Percentiles rank a stretch among this genome's conserved stretches.
phyloP scores from a whole-genome alignment of 2,888 invertebrate genomes.

The Seira ritae region DNA sequence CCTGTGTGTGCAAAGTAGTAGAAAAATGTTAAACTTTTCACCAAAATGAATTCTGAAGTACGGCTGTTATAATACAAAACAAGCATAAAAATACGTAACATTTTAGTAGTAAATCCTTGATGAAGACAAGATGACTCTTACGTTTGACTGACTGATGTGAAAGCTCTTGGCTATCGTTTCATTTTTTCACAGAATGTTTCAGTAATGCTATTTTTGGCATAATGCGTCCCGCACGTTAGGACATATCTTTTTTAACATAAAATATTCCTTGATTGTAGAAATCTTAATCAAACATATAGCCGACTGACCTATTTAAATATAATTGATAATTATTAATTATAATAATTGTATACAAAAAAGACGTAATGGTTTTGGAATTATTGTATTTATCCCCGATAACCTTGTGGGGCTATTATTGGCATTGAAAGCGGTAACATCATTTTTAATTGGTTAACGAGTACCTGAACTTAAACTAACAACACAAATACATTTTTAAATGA shows the following conservation, averaged over 20 bases:
- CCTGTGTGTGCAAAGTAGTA: too few relatives aligned
- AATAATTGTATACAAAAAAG: background rate
- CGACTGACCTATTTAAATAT: background rate
- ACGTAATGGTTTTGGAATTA: background rate
- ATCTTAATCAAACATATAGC: background rate
- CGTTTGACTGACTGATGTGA: conserved; percentile 46
- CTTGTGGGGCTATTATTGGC: too few relatives aligned
- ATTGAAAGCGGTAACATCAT: too few relatives aligned
- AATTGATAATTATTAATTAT: background rate
- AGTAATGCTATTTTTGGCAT: background rate
- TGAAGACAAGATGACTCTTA: conserved; percentile 31
- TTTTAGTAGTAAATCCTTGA: background rate
- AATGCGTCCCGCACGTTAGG: too few relatives aligned
- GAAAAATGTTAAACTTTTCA: background rate
- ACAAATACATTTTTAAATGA: conserved; percentile 25
- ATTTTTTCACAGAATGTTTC: conserved; percentile 1
- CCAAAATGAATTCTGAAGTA: conserved; percentile 2
- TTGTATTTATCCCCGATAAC: too few relatives aligned
- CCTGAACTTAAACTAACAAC: conserved; percentile 1
- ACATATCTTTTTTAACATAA: too few relatives aligned
- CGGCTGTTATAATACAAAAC: too few relatives aligned
- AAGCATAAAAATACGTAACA: conserved; percentile 22
- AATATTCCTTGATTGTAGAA: too few relatives aligned
- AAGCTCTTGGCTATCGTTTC: conserved; percentile 51
- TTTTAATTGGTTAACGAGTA: too few relatives aligned